Evolutionary conservation across 2,888 invertebrate genomes (phyloP), one percentile per base, ranked within the genome.

Genomic region (Tuberolachnus salignus): DNA sequence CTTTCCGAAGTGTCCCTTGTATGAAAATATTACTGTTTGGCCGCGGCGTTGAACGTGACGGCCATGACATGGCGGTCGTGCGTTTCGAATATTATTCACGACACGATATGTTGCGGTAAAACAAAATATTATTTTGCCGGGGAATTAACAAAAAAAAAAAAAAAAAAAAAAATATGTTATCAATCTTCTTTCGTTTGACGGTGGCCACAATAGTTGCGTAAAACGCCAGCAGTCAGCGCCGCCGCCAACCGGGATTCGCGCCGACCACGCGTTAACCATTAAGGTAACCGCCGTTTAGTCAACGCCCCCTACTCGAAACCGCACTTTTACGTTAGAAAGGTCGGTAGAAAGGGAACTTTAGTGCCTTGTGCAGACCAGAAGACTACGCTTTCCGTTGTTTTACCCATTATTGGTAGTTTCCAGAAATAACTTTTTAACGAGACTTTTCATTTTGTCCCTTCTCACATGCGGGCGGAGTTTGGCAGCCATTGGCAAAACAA

Each of bases 391-490:
- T 78, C 69, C 61, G 78, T 69, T 51, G 78, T 78, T 78, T 69
- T 78, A 78, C 69, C 78, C 78, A 78, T 78, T 78, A 78, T 78
- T 69, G 78, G 78, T 21, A 78, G 59, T 78, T 49, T 69, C 67
- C 78, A 67, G 69, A 69, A 78, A 78, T 78, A 78, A 78, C 78
- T 78, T 78, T 78, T 78, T 61, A 78, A 69, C 55, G 61, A 69
- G 69, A 78, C 59, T 61, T 78, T 69, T 69, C 59, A 16, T 73
- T 63, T 51, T 16, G 73, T 69, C 78, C 78, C 78, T 78, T 78
- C 78, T 78, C 21, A 69, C 16, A 9, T 26, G 34, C 67, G 78
- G 78, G 78, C 78, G 78, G 78, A 51, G 69, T 69, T 78, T 78
- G 69, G 78, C 78, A 78, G 34, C 78, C 21, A 61, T 61, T 51